Percentiles rank a stretch among this genome's conserved stretches.
phyloP scores from a whole-genome alignment of 2,113 vertebrate species.

The Prunella himalayana region DNA sequence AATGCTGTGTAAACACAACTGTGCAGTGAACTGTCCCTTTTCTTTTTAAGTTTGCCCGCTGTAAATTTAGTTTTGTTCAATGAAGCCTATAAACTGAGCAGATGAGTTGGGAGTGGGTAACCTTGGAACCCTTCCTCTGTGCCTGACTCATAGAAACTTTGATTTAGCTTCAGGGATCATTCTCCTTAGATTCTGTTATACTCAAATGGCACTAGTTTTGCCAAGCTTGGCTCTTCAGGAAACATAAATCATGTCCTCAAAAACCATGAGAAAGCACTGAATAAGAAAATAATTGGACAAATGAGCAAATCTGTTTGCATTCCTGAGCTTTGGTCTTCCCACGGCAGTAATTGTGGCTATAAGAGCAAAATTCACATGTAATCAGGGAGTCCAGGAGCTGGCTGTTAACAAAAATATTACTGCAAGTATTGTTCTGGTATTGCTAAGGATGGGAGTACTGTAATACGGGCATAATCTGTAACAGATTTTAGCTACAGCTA shows the following conservation, averaged over 20 bases:
- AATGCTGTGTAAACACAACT: neutral
- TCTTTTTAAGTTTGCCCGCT: neutral
- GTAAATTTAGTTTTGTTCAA: neutral
- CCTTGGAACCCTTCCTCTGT: neutral
- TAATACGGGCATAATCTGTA: neutral
- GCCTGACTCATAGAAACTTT: neutral
- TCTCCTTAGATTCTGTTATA: neutral
- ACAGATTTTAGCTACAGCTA: neutral
- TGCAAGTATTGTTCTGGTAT: neutral
- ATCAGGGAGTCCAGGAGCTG: neutral
- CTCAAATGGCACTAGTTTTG: neutral
- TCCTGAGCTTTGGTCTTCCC: neutral
- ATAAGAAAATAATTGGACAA: neutral
- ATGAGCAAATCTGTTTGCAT: neutral
- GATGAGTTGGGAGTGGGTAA: neutral
- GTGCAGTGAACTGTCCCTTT: neutral
- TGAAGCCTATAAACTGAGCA: neutral
- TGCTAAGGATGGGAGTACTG: neutral
- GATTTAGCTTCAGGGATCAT: neutral
- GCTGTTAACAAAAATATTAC: neutral
- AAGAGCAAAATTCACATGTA: neutral
- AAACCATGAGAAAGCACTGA: neutral
- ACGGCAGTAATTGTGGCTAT: neutral
- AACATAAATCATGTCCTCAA: neutral
- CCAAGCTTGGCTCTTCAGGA: neutral